These are phyloP conservation scores for Lysiphlebus fabarum DNA, from an alignment of 1,140 invertebrate genomes.

Conservation along the genomic window DNA sequence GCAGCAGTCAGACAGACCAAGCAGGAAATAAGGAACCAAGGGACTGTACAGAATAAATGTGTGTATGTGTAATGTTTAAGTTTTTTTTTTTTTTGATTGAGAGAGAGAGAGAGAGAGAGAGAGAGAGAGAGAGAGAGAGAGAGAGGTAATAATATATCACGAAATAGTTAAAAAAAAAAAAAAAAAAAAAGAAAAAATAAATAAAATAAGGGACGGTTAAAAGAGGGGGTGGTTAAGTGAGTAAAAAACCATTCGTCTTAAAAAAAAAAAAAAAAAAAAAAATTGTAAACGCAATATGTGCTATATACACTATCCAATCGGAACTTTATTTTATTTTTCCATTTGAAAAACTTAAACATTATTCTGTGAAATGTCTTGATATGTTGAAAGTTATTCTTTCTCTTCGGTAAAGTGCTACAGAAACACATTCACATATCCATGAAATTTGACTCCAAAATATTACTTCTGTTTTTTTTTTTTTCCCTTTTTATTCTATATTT, in stretches of 20 bases:
- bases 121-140: no score
- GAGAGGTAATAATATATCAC: background rate
- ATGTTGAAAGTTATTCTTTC: no score
- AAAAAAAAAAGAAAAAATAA: conserved; percentile 9
- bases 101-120: no score
- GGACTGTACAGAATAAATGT: background rate
- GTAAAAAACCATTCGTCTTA: conserved; percentile 21
- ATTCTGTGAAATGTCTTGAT: no score
- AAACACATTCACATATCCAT: no score
- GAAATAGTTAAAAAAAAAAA: conserved; percentile 3
- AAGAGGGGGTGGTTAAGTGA: background rate
- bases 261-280: background rate
- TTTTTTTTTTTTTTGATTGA: background rate
- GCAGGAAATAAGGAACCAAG: conserved; percentile 23
- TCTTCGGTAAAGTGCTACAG: no score
- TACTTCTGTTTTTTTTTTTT: no score
- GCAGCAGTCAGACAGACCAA: conserved; percentile 11
- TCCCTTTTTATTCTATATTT: no score
- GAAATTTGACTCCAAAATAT: no score
- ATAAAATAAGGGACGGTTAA: conserved; percentile 13
- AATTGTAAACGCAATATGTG: conserved; percentile 21
- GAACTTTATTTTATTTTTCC: background rate
- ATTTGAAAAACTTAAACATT: no score
- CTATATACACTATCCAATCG: conserved; percentile 15
- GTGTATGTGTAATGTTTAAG: background rate